Conservation (phyloP, 1,140 invertebrate genomes). For the Ceratina japonica region DNA sequence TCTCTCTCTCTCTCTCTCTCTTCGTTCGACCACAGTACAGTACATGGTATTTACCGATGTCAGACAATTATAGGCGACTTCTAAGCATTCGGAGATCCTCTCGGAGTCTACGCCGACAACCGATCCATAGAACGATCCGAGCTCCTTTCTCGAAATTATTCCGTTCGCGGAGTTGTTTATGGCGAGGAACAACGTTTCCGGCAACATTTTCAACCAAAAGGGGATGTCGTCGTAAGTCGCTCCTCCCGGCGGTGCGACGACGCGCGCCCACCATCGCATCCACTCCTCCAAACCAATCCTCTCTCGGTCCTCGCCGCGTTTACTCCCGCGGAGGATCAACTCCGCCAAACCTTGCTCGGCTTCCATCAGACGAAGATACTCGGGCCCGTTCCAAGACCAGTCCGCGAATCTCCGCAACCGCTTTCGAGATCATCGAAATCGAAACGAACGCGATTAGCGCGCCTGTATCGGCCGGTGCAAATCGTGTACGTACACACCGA, state of each 20-base stretch:
- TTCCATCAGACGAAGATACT: constrained; percentile 85
- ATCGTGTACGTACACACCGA: too few relatives aligned
- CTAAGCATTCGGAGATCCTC: constrained; percentile 83
- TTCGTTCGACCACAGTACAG: constrained; percentile 3
- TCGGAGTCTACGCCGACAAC: constrained; percentile 83
- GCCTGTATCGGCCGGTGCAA: too few relatives aligned
- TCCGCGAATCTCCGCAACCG: constrained; percentile 86
- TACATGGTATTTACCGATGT: constrained; percentile 81
- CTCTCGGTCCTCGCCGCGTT: not conserved
- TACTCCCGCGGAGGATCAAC: constrained; percentile 43
- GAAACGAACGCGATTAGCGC: too few relatives aligned
- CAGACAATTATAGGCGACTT: constrained; percentile 84
- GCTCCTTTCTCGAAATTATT: constrained; percentile 82
- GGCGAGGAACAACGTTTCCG: constrained; percentile 85
- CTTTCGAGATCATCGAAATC: constrained; percentile 70
- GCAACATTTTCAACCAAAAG: constrained; percentile 85
- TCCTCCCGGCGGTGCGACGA: constrained; percentile 78
- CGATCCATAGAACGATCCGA: constrained; percentile 84
- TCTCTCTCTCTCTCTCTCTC: too few relatives aligned
- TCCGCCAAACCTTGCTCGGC: constrained; percentile 74
- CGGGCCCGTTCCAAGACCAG: constrained; percentile 85
- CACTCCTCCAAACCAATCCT: constrained; percentile 79
- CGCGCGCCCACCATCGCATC: constrained; percentile 83
- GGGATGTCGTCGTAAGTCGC: constrained; percentile 82
- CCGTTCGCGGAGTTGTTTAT: constrained; percentile 83